Base-by-base conservation (phyloP, 1,140 invertebrate species). In the Pseudobourletiella spinata region DNA sequence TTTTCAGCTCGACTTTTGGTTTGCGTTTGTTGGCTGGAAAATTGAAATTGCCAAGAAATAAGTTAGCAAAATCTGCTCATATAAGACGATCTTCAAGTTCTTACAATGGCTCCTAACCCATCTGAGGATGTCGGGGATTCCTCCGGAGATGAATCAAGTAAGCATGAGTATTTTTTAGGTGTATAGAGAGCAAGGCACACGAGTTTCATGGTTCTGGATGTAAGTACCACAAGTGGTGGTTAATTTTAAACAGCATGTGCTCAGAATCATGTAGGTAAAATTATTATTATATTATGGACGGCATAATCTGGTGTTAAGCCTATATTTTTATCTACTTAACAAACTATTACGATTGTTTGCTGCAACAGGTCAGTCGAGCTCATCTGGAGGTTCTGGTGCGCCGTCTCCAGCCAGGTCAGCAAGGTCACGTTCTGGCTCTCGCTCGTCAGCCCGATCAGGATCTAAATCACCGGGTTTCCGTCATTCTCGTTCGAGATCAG, bases 401-500 rank as follows among this genome's bases (percentile, higher is more conserved):
- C 44, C 8, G 15, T 46, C 44, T 18, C 44, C 44, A 39, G 35
- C 35, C 8, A 22, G 44, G 4, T 48, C 44, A 24, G 11, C 50
- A 22, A 11, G 50, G 25, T 65, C 64, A 26, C 6, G 51, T 20
- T 66, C 65, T 11, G 25, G 56, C 2, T 62, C 55, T 25, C 11
- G 39, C 3, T 59, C 57, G 15, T 29, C 30, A 14, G 46, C 57
- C 30, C 39, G 48, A 39, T 60, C 58, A 1, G 46, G 35, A 32
- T 65, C 63, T 24, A 48, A 32, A 16, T 54, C 44, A 15, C 46
- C 43, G 3, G 63, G 50, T 39, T 39, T n/a, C 28, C 55, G 42
- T n/a, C 48, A 26, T 25, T 65, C 48, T 25, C 15, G 32, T 16
- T 65, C 64, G 1, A 20, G 59, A n/a, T 59, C 63, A 3, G 44